A percentile compares a stretch with the other conserved stretches of the same genome.
Conservation (phyloP, 2,113 vertebrate species). For the Dendropsophus ebraccatus region DNA sequence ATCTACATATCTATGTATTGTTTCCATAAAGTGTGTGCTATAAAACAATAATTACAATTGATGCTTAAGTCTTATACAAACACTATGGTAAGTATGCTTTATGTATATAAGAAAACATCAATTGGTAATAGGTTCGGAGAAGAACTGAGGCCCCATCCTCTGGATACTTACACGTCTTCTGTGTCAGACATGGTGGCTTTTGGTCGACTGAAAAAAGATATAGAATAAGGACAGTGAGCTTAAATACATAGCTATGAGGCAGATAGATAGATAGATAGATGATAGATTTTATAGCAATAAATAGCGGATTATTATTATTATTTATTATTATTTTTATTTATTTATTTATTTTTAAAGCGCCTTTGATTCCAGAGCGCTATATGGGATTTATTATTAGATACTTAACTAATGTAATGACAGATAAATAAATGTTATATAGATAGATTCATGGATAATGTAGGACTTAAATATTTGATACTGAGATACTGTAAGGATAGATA, state of each 20-base stretch:
- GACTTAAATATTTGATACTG: too few relatives aligned
- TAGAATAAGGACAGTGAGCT: neutral
- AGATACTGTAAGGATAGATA: too few relatives aligned
- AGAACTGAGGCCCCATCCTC: neutral
- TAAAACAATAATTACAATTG: neutral
- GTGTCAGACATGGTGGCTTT: slow-evolving; percentile 58
- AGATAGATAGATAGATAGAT: neutral
- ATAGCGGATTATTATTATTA: too few relatives aligned
- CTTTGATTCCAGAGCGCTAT: too few relatives aligned
- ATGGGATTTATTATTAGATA: too few relatives aligned
- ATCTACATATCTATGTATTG: neutral
- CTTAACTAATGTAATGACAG: too few relatives aligned
- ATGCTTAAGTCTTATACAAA: neutral
- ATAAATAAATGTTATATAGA: too few relatives aligned
- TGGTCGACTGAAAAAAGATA: slow-evolving; percentile 45
- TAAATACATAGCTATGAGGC: neutral
- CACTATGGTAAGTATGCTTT: neutral
- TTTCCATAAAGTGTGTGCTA: too few relatives aligned
- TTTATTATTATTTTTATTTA: too few relatives aligned
- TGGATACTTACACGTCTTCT: slow-evolving; percentile 57
- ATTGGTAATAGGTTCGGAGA: neutral
- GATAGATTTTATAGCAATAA: too few relatives aligned
- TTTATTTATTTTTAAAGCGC: too few relatives aligned
- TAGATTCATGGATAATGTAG: too few relatives aligned
- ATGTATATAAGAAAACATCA: neutral